Percentiles rank a stretch among this genome's conserved stretches.
Conservation (phyloP, 1,140 invertebrate species). For the Parasteatoda tepidariorum region DNA sequence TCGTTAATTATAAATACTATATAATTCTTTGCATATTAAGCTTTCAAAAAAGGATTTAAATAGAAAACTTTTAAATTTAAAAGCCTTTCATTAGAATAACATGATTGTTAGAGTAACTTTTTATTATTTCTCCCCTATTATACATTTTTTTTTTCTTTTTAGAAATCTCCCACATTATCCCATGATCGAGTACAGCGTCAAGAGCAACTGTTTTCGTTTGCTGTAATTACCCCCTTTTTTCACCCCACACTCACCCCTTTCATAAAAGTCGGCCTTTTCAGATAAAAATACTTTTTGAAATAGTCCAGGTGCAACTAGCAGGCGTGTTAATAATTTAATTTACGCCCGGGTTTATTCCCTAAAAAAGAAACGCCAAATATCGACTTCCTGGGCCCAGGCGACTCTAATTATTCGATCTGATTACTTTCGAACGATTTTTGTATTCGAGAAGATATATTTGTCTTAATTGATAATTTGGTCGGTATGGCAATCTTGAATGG, state of each 20-base stretch:
- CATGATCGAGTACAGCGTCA: conserved; percentile 12
- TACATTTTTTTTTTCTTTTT: background rate
- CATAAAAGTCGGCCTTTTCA: background rate
- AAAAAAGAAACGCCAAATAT: background rate
- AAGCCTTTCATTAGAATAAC: conserved; percentile 20
- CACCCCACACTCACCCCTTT: background rate
- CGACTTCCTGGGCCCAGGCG: background rate
- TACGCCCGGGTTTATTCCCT: background rate
- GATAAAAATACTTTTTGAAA: conserved; percentile 29
- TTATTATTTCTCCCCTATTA: background rate
- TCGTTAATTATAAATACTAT: no score
- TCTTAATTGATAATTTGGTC: background rate
- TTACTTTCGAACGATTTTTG: background rate
- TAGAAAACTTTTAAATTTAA: no score
- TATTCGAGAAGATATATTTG: background rate
- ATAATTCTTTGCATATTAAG: no score
- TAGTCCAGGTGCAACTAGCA: conserved; percentile 19
- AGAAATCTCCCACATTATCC: background rate
- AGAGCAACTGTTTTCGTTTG: conserved; percentile 15
- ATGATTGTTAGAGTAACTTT: background rate
- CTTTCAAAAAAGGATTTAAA: no score
- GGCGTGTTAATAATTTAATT: conserved; percentile 40
- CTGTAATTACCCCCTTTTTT: conserved; percentile 14
- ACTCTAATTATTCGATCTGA: background rate
- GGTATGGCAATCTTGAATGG: background rate